Evolutionary conservation across 2,888 invertebrate species (phyloP), one percentile per base, ranked within the genome.

Genomic region (Actias luna): DNA sequence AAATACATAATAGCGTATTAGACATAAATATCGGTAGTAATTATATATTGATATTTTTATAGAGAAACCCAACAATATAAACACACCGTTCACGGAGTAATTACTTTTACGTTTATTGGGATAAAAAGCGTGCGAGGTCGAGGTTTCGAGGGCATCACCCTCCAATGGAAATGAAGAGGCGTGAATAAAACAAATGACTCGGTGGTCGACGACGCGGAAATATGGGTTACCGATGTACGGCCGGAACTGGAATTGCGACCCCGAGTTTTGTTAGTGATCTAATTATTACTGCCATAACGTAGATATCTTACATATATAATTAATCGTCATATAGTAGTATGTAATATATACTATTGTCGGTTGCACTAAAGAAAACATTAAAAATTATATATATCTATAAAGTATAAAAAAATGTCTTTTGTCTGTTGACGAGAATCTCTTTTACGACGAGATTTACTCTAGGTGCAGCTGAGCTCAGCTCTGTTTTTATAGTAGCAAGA

Each of bases 151-250:
- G 46, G 52, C 68, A 66, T 65, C 68, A 61, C 55, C 59, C 64
- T 62, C 60, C 75, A 74, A 76, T 76, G 73, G 70, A 71, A 76
- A 72, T 72, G 68, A 71, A 75, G 70, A 74, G 72, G 69, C 67
- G 72, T 64, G 68, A 75, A 76, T 69, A 63, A 69, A 74, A 71
- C 65, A 69, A 72, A 71, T 66, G 74, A 69, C 73, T 68, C 60
- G 29, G 31, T n/a, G 52, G 35, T 27, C 22, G 57, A 42, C 61
- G 55, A n/a, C 29, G 55, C 55, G 55, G 55, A 29, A 55, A 55
- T 55, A 55, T 55, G 29, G 55, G 55, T 55, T 55, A 55, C 55
- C 29, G 29, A 55, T 55, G 29, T 55, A 55, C 55, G 55, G 55
- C 4, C 55, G 55, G 8, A 55, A 55, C 55, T 55, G 55, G 55